Evolutionary conservation across 2,888 invertebrate genomes (phyloP).

Genomic region (Imbricaverruca yamaguchii): DNA sequence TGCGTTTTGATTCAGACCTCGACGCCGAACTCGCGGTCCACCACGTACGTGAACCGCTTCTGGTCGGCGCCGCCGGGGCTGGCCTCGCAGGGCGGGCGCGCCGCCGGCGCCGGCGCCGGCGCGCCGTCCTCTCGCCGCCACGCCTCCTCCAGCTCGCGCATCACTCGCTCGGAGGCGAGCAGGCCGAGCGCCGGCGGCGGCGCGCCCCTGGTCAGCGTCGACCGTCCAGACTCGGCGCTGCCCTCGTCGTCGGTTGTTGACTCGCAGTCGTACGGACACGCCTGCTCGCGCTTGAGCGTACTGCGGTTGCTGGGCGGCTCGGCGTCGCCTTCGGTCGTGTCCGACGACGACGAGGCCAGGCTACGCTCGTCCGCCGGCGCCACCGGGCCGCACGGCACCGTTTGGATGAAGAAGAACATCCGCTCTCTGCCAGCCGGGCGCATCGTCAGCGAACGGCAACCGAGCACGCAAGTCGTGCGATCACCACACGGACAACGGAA

Average conservation of each 20-base stretch:
- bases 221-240: conserved; percentile 5
- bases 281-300: neutral
- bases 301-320: conserved; percentile 17
- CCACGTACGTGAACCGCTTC: conserved; percentile 33
- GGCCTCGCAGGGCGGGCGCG: neutral
- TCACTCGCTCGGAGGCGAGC: neutral
- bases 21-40: conserved; percentile 35
- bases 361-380: conserved; percentile 35
- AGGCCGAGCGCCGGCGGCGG: neutral
- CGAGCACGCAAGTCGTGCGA: too few relatives aligned
- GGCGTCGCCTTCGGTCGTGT: neutral
- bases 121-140: neutral
- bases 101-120: neutral
- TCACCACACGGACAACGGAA: too few relatives aligned
- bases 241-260: neutral
- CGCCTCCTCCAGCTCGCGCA: conserved; percentile 6
- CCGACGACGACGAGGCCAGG: conserved; percentile 31
- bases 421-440: conserved; percentile 65
- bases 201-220: conserved; percentile 23
- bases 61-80: conserved; percentile 24
- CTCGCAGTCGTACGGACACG: conserved; percentile 20
- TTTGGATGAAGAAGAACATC: conserved; percentile 85
- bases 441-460: neutral
- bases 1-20: conserved; percentile 31
- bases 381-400: conserved; percentile 36